A percentile compares a stretch with the other conserved stretches of the same genome.
phyloP scores from a whole-genome alignment of 2,888 invertebrate genomes.

The Rotaria magnacalcarata region DNA sequence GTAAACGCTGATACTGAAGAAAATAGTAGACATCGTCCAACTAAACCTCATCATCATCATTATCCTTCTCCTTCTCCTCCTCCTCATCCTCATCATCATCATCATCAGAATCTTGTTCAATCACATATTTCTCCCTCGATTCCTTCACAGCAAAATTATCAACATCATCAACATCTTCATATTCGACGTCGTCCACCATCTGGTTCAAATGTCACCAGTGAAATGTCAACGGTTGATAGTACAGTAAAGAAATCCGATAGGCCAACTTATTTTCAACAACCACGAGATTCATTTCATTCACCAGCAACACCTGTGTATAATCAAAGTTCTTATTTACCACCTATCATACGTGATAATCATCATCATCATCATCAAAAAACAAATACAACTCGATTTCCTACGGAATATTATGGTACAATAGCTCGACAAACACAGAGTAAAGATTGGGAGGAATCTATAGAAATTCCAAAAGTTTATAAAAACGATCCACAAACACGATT shows the following conservation, averaged over 20 bases:
- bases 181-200: neutral
- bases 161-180: neutral
- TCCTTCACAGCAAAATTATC: neutral
- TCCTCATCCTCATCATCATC: neutral
- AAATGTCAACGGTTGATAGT: neutral
- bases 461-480: neutral
- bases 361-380: neutral
- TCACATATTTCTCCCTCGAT: neutral
- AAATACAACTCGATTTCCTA: neutral
- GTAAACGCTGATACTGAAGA: neutral
- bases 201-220: neutral
- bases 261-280: too few species aligned
- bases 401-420: neutral
- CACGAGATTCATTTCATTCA: neutral
- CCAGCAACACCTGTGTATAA: neutral
- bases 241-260: neutral
- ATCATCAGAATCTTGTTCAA: neutral
- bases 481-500: neutral
- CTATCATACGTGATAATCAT: neutral
- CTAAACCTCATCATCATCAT: neutral
- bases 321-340: neutral
- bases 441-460: neutral
- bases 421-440: neutral
- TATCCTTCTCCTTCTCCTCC: neutral
- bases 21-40: neutral